Base-by-base conservation (phyloP, 2,888 invertebrate species). In the Cephus runcator region DNA sequence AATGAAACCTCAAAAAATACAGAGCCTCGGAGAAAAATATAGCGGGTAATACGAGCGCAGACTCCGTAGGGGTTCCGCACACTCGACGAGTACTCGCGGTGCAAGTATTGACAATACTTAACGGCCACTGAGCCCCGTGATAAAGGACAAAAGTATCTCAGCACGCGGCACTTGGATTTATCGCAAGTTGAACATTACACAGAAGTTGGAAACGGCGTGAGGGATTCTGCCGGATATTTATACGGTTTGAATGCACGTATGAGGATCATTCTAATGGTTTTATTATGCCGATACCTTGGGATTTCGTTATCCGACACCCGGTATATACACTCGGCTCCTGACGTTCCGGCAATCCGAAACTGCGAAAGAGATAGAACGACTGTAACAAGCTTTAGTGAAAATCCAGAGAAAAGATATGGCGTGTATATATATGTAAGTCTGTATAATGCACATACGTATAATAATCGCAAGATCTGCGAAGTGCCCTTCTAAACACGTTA, bases 201-300 rank as follows among this genome's bases (percentile, higher is more conserved):
- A 87, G 87, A 89, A 90, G 89, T 90, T 90, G 90, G 89, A 89
- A 90, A 90, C 88, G 87, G 88, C 88, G 86, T 88, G 87, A 87
- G 90, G 89, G 90, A 89, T 90, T 89, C 88, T 86, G 85, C 86
- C 86, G 87, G 91, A 91, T 91, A 91, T 91, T 90, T 91, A 91
- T 91, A 90, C 90, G 89, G 88, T 91, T 90, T 90, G 91, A 90
- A 91, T 90, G 89, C 91, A 86, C 90, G 88, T 88, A 91, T 88
- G 91, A 90, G 91, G 91, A 91, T 91, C 91, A 91, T 87, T 88
- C 91, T 91, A 91, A 91, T 91, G 91, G 91, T 91, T 91, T 91
- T 91, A 91, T 91, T 91, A 91, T 91, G 90, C 91, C 86, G 88
- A 90, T 90, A 90, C 34, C 71, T 34, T 34, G 71, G 71, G 71